These are phyloP conservation scores for Echiichthys vipera DNA, from an alignment of 2,797 vertebrate genomes.

Conservation along the genomic window DNA sequence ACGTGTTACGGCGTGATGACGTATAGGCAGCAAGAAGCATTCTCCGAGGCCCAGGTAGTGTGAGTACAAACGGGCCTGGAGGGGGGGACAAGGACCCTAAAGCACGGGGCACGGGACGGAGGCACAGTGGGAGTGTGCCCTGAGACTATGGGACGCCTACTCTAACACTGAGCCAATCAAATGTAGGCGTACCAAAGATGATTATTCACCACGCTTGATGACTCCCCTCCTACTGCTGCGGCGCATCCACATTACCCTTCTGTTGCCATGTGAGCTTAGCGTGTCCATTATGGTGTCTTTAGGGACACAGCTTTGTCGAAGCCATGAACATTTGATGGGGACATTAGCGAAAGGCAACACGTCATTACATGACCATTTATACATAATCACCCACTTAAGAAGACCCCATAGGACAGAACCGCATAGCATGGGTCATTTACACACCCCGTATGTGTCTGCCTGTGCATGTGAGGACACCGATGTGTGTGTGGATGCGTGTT, in stretches of 20 bases:
- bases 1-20: too few relatives aligned
- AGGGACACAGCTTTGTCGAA: conserved; percentile 62
- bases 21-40: too few relatives aligned
- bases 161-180: too few relatives aligned
- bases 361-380: conserved; percentile 79
- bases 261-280: conserved; percentile 52
- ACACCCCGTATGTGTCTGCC: conserved; percentile 51
- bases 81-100: too few relatives aligned
- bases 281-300: conserved; percentile 72
- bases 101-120: too few relatives aligned
- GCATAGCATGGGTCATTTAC: conserved; percentile 69
- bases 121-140: too few relatives aligned
- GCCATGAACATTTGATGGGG: conserved; percentile 68
- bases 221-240: conserved; percentile 56
- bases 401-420: conserved; percentile 71
- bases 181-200: conserved; percentile 41
- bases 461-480: conserved; percentile 11
- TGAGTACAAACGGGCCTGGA: too few relatives aligned
- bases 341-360: conserved; percentile 77
- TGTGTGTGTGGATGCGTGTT: conserved; percentile 44
- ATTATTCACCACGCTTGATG: conserved; percentile 40
- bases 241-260: conserved; percentile 58
- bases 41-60: too few relatives aligned
- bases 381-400: conserved; percentile 79
- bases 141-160: too few relatives aligned